These are phyloP conservation scores for Addax nasomaculatus DNA, from an alignment of 2,113 vertebrate genomes.

Conservation along the genomic window DNA sequence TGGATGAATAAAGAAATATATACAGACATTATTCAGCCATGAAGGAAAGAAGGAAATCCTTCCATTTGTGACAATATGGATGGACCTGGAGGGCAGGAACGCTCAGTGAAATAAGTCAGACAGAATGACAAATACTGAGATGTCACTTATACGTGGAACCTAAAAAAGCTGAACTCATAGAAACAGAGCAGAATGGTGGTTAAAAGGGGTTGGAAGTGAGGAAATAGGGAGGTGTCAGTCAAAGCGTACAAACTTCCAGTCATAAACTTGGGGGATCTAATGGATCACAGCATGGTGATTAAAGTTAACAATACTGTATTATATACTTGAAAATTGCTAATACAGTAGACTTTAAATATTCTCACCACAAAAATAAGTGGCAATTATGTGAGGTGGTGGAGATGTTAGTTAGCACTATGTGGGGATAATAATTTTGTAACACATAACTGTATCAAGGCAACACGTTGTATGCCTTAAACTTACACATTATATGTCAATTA, in stretches of 20 bases:
- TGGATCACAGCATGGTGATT: background rate
- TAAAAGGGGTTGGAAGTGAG: background rate
- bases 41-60: background rate
- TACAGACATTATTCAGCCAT: background rate
- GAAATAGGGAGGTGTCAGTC: background rate
- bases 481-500: background rate
- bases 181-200: background rate
- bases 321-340: background rate
- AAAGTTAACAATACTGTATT: background rate
- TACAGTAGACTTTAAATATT: background rate
- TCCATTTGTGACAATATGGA: background rate
- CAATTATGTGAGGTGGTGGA: background rate
- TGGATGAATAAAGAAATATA: background rate
- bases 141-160: background rate
- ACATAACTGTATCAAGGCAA: background rate
- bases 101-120: background rate
- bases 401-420: background rate
- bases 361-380: background rate
- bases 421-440: background rate
- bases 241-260: background rate
- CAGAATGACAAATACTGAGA: background rate
- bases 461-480: background rate
- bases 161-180: background rate
- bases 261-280: background rate
- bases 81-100: background rate